Base-by-base conservation (phyloP, 1,140 invertebrate species). In the Bombus polaris region DNA sequence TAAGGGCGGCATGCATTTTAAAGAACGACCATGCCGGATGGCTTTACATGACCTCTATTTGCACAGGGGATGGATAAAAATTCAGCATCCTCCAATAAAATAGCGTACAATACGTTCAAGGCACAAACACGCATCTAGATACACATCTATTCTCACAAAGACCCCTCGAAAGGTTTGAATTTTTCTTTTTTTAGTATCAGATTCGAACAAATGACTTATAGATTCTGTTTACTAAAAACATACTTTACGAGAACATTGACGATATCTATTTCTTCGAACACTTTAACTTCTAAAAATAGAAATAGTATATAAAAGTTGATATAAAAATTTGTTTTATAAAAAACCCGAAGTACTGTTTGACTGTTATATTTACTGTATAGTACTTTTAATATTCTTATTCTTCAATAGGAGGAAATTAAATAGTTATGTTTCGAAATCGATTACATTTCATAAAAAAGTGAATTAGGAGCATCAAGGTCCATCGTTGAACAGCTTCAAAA, bases 1-100 rank as follows among this genome's bases (percentile, higher is more conserved):
- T 94, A 94, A 91, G 90, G 86, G 65, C 72, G 87, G 75, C 92
- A 92, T 93, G 89, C 90, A 94, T 94, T 94, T 93, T 92, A 92
- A 92, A 94, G 82, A 85, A 89, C 71, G 68, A 72, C 75, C 66
- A 80, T 81, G 72, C 75, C 74, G 74, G 62, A 81, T 75, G 47
- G 71, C n/a, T 82, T 42, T 86, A 77, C 86, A 83, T 87, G 77
- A 79, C 77, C 66, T 89, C 77, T 88, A 92, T 93, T 93, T 92
- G 87, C 83, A 91, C 89, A 91, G 80, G 86, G 88, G 88, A 84
- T 66, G 85, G 85, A 94, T 94, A 93, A 94, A 94, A 94, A 94
- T 94, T 93, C 92, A 94, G 90, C 86, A 92, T 82, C 87, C 44
- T 73, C 81, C 88, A 88, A 94, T 92, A 93, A 93, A 93, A 73